Conservation (phyloP, 2,888 invertebrate genomes). For the Mythimna vitellina region DNA sequence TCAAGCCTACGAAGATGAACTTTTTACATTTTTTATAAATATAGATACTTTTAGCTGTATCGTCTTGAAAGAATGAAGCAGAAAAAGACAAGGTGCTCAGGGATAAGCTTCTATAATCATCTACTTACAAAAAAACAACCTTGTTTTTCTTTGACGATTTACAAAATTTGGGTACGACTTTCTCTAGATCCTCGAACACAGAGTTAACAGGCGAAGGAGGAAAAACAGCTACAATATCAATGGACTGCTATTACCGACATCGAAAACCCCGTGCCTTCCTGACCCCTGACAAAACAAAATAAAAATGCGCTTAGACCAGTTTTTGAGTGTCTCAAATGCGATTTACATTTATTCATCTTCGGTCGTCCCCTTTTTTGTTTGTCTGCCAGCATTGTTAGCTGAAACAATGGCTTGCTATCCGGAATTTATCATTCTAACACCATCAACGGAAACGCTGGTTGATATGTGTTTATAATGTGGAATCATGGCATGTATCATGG, state of each 20-base stretch:
- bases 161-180: constrained; percentile 38
- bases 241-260: constrained; percentile 45
- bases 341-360: constrained; percentile 87
- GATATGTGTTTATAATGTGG: constrained; percentile 89
- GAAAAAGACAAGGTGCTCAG: constrained; percentile 32
- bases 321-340: constrained; percentile 78
- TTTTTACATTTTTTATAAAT: constrained; percentile 1
- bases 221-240: constrained; percentile 57
- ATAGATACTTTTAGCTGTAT: constrained; percentile 1
- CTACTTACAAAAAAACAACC: constrained; percentile 34
- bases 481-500: constrained; percentile 85
- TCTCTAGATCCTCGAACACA: constrained; percentile 28
- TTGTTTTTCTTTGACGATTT: constrained; percentile 46
- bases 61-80: constrained; percentile 14
- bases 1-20: constrained; percentile 15
- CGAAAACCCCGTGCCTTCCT: constrained; percentile 42
- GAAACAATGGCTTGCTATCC: constrained; percentile 88
- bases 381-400: constrained; percentile 85
- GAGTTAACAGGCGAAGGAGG: constrained; percentile 35
- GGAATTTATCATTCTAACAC: constrained; percentile 89
- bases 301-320: constrained; percentile 75
- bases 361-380: constrained; percentile 82
- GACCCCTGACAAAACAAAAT: constrained; percentile 63
- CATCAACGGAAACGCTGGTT: constrained; percentile 87
- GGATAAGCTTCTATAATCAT: constrained; percentile 39